A percentile compares a stretch with the other conserved stretches of the same genome.
Conservation (phyloP, 1,140 invertebrate species). For the Drosophila tani region DNA sequence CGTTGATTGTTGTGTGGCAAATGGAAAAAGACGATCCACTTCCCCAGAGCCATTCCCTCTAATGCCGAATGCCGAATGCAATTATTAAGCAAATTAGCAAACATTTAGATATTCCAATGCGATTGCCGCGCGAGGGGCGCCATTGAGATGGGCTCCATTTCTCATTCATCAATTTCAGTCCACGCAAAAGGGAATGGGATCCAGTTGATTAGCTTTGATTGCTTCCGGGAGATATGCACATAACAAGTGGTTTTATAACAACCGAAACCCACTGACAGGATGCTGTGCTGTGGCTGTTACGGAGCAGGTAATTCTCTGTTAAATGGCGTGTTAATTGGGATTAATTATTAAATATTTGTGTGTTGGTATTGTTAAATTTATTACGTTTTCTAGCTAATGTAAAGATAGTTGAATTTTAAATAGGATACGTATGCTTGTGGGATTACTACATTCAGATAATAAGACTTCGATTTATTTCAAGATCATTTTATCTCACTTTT, state of each 20-base stretch:
- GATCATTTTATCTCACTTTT: no score
- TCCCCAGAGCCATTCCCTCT: conserved; percentile 35
- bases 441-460: no score
- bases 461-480: no score
- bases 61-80: conserved; percentile 75
- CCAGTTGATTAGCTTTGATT: conserved; percentile 69
- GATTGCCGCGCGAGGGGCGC: conserved; percentile 63
- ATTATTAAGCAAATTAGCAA: conserved; percentile 82
- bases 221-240: conserved; percentile 53
- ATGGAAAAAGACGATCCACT: conserved; percentile 61
- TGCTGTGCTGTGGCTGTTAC: background rate
- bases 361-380: background rate
- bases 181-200: conserved; percentile 18
- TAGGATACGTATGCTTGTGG: no score
- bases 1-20: conserved; percentile 71
- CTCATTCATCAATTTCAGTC: conserved; percentile 65
- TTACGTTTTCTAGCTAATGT: background rate
- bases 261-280: conserved; percentile 3
- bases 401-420: background rate
- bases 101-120: conserved; percentile 71
- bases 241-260: conserved; percentile 17
- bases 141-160: conserved; percentile 60
- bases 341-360: background rate
- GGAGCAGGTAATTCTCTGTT: conserved; percentile 12
- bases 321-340: background rate